Evolutionary conservation across 2,797 vertebrate species (phyloP).

Genomic region (Anguilla obscura): DNA sequence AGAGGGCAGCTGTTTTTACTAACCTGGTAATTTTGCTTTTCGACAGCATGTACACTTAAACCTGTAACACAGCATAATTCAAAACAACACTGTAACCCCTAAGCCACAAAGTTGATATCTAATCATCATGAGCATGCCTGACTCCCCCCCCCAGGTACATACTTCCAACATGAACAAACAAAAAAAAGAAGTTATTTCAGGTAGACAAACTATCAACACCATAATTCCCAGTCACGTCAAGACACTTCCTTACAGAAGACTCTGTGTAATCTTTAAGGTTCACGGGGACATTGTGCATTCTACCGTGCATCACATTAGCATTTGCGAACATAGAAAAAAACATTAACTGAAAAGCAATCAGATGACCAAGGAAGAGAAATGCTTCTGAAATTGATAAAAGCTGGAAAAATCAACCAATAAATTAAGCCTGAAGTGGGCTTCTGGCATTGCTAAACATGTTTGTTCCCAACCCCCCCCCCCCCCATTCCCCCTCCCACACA

Average conservation of each 20-base stretch:
- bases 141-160: neutral
- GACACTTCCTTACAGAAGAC: neutral
- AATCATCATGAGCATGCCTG: neutral
- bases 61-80: constrained; percentile 1
- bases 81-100: neutral
- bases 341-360: neutral
- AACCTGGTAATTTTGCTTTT: constrained; percentile 6
- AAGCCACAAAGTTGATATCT: neutral
- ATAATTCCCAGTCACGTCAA: neutral
- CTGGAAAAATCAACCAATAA: neutral
- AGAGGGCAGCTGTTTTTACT: neutral
- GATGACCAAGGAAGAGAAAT: neutral
- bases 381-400: too few relatives aligned
- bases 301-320: neutral
- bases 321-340: neutral
- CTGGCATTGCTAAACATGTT: neutral
- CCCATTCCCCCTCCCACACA: neutral
- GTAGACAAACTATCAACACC: neutral
- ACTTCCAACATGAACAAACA: neutral
- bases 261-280: too few relatives aligned
- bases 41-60: constrained; percentile 5
- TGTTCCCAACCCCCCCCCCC: too few relatives aligned
- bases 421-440: neutral
- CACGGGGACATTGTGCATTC: neutral
- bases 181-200: neutral